Evolutionary conservation across 92 coral and sea anemone genomes (phyloP).

Genomic region (Scolanthus callimorphus): DNA sequence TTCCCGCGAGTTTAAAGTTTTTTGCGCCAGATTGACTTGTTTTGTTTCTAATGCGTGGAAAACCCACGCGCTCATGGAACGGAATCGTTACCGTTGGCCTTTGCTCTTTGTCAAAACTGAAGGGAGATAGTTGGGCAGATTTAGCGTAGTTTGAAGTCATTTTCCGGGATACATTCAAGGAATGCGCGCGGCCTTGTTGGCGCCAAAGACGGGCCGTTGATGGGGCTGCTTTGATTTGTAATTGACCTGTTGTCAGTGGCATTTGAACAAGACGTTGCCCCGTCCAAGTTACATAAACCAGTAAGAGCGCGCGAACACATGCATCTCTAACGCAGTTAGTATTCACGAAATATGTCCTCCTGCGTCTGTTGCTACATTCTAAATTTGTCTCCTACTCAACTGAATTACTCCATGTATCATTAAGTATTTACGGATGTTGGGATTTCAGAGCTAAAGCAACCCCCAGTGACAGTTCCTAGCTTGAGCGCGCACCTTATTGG

Average conservation of each 20-base stretch:
- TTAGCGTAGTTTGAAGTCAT: background rate
- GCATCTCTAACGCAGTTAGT: background rate
- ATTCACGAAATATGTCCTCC: background rate
- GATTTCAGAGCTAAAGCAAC: constrained; percentile 10
- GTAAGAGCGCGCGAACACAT: background rate
- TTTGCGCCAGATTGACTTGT: too few relatives aligned
- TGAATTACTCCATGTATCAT: too few relatives aligned
- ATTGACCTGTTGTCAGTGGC: constrained; percentile 48
- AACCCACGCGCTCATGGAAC: too few relatives aligned
- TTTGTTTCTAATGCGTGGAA: too few relatives aligned
- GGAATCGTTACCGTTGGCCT: too few relatives aligned
- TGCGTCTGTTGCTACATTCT: background rate
- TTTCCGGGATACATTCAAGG: background rate
- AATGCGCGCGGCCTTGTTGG: constrained; percentile 10
- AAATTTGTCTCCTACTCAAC: too few relatives aligned
- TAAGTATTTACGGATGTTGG: constrained; percentile 9
- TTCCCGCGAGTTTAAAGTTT: too few relatives aligned
- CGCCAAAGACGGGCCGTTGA: constrained; percentile 39
- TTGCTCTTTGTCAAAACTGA: too few relatives aligned
- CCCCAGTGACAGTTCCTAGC: constrained; percentile 34
- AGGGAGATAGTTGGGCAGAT: background rate
- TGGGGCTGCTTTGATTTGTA: constrained; percentile 49
- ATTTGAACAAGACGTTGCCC: constrained; percentile 19
- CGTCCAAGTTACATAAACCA: background rate
- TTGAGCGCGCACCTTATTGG: constrained; percentile 29